Evolutionary conservation across 2,113 vertebrate genomes (phyloP), one percentile per base, ranked within the genome.

Genomic region (Caranx melampygus): DNA sequence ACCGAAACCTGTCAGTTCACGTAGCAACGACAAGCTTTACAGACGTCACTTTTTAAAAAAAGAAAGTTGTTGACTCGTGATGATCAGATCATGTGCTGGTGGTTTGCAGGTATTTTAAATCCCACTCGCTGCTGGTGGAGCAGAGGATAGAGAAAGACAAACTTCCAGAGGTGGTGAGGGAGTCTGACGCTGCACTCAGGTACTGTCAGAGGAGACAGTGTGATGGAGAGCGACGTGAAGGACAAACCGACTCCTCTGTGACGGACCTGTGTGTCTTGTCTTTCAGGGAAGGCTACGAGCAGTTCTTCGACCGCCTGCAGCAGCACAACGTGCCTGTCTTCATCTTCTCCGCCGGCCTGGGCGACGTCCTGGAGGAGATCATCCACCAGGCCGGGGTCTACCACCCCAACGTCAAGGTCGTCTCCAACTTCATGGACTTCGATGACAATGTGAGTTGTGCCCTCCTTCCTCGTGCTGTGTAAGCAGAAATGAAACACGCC

Each of bases 341-440:
- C 94, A 97, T 99, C 88, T 99, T 99, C 93, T 99, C 98, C 0
- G 98, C 98, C 9, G 98, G 98, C 8, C 94, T 99, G 5, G 98
- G 98, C 0, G 98, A 99, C 59, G 89, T 99, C 3, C 94, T 99
- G 11, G 98, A 99, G 85, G 97, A 99, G 81, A 93, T 99, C 57
- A 97, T 99, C 88, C 95, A 91, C 34, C 98, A 99, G 89, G 96
- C 96, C 55, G 96, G 96, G 0, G 97, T 99, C 75, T 99, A 99
- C 91, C 96, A 97, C 88, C 91, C 96, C 42, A 99, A 99, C 54
- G 78, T 99, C 90, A 98, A 97, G 93, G 97, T 99, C 0, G 96
- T 99, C 79, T 99, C 98, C 94, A 99, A 99, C 92, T 99, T 99
- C 94, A 99, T 99, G 98, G 98, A 99, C 86, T 99, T 99, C 60